Base-by-base conservation (phyloP, 2,113 vertebrate species). In the Triplophysa dalaica region DNA sequence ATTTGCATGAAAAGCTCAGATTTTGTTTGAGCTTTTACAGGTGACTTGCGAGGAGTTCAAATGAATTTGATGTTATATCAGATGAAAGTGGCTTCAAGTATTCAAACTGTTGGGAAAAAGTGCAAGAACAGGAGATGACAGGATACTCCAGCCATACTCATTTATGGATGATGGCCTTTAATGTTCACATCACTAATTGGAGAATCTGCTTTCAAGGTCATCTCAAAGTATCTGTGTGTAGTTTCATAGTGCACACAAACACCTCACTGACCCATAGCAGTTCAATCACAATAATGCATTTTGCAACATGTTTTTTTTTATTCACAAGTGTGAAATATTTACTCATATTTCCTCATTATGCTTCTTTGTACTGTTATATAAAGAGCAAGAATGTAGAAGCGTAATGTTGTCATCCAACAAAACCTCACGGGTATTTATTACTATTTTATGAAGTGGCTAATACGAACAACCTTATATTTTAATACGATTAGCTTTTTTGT, bases 131-230 rank as follows among this genome's bases (percentile, higher is more conserved):
- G 77, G 78, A 86, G 88, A 91, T 88, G 90, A 90, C 87, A 88
- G 87, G 87, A 87, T 85, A 87, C 85, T 85, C 83, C 82, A 19
- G 60, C 87, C 87, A 85, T 82, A 83, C 85, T 91, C 87, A 91
- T 90, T 92, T 90, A 92, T 91, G 83, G 91, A 90, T 90, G 89
- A 91, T 89, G 89, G 85, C 72, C 88, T 92, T 93, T 92, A 89
- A 92, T 92, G 89, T 92, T 75, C 70, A 69, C 68, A 78, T 84
- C 83, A 85, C 85, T 92, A 91, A 93, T 91, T 91, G 89, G 87
- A 84, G 76, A 84, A 84, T 83, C 86, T 61, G 68, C 54, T 5
- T 77, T 85, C 80, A 56, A 81, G 73, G n/a, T n/a, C n/a, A n/a
- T n/a, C n/a, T n/a, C n/a, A n/a, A n/a, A n/a, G n/a, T n/a, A n/a